phyloP scores from a whole-genome alignment of 2,797 vertebrate species.

The Poecilia picta region DNA sequence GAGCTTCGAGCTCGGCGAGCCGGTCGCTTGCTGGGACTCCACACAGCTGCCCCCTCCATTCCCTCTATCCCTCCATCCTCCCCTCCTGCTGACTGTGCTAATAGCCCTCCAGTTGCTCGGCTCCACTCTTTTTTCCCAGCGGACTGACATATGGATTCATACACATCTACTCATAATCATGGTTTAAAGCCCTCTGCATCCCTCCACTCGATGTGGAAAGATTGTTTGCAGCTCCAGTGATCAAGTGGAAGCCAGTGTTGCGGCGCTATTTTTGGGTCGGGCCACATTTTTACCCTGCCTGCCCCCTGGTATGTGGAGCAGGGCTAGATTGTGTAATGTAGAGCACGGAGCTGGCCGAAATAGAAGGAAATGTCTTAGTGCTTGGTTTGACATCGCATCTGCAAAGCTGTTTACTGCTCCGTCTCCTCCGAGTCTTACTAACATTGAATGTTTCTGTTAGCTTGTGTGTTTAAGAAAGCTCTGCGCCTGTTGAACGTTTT shows the following conservation, averaged over 20 bases:
- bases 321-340: constrained; percentile 60
- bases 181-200: constrained; percentile 29
- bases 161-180: constrained; percentile 31
- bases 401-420: constrained; percentile 12
- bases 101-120: constrained; percentile 65
- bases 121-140: constrained; percentile 39
- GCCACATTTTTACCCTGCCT: constrained; percentile 65
- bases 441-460: constrained; percentile 4
- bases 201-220: constrained; percentile 38
- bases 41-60: constrained; percentile 50
- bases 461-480: constrained; percentile 1
- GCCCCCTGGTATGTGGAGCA: constrained; percentile 66
- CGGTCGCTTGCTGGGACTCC: constrained; percentile 58
- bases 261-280: constrained; percentile 69
- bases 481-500: neutral
- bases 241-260: constrained; percentile 55
- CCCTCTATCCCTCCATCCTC: constrained; percentile 41
- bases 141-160: constrained; percentile 44
- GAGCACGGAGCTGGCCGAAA: constrained; percentile 35
- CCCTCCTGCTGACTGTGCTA: constrained; percentile 68
- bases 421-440: constrained; percentile 8
- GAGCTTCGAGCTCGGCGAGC: constrained; percentile 61
- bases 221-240: constrained; percentile 60
- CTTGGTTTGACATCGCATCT: constrained; percentile 36
- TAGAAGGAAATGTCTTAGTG: constrained; percentile 36